Conservation (phyloP, 2,888 invertebrate species). For the Idaea aversata region DNA sequence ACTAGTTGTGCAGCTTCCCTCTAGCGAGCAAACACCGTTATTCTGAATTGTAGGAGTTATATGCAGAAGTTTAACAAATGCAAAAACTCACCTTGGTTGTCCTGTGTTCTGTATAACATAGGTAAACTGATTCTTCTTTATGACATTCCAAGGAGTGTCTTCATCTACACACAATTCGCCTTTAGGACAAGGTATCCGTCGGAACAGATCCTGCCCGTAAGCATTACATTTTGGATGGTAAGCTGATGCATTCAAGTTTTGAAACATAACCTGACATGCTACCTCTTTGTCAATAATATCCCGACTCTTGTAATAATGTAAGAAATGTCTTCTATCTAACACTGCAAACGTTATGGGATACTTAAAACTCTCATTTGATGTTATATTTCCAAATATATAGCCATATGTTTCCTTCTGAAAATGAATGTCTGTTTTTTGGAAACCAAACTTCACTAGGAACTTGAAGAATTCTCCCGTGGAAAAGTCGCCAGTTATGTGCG, state of each 20-base stretch:
- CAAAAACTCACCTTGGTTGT: constrained; percentile 87
- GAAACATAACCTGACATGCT: constrained; percentile 94
- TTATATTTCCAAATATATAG: constrained; percentile 97
- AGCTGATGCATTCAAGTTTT: constrained; percentile 88
- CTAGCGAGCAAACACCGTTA: too few species aligned
- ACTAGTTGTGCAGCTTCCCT: too few species aligned
- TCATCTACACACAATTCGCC: constrained; percentile 91
- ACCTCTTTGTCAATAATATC: constrained; percentile 80
- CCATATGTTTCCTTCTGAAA: constrained; percentile 93
- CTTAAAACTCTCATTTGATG: constrained; percentile 83
- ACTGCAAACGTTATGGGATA: constrained; percentile 92
- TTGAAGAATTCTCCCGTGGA: constrained; percentile 87
- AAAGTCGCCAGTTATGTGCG: constrained; percentile 69
- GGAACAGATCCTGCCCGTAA: constrained; percentile 87
- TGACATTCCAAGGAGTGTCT: constrained; percentile 90
- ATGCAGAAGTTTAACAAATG: too few species aligned
- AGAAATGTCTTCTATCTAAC: constrained; percentile 91
- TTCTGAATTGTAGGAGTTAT: too few species aligned
- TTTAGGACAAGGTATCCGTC: constrained; percentile 91
- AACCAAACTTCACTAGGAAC: constrained; percentile 96
- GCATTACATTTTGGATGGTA: constrained; percentile 92
- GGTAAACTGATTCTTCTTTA: constrained; percentile 95
- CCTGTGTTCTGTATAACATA: constrained; percentile 94
- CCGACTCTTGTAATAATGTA: constrained; percentile 93
- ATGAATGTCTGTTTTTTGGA: constrained; percentile 96